Base-by-base conservation (phyloP, 53 echinoderm and acorn worm species). In the Zoroaster sp. region DNA sequence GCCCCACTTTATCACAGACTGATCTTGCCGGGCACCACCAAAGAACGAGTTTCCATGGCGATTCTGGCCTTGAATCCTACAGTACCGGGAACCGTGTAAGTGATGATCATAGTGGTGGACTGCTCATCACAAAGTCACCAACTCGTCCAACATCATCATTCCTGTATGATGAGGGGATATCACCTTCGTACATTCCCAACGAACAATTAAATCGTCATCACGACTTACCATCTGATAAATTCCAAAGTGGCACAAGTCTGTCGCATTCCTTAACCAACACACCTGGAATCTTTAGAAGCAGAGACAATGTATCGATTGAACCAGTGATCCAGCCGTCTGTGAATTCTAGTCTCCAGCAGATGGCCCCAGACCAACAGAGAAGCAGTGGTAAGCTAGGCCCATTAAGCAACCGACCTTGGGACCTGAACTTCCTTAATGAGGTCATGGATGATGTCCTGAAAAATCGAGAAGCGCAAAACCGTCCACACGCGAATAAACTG, bases 401-500 rank as follows among this genome's bases (percentile, higher is more conserved):
- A 35, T 38, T 79, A 20, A 63, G 79, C 40, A 25, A 66, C 81
- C 65, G 81, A 67, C 44, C 66, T 2, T 81, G 81, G 81, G 81
- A 81, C 30, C 33, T 81, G 35, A 81, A 81, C 33, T 81, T 81
- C 35, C 66, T 81, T 0, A 81, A 23, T 10, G 81, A 30, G 32
- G 81, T 81, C 42, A 67, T 81, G 67, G 81, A 25, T 21, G 81
- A 81, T 55, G 81, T 81, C 20, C 42, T 81, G 67, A 33, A 67
- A 28, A 81, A 81, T 14, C 65, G 81, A 66, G 81, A 81, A 30
- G 40, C 67, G 6, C 23, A 18, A 25, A 81, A 66, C 37, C 66
- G 8, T 7, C 68, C 42, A 31, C 32, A 40, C 12, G 32, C 41
- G 81, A 44, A 38, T 14, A 67, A 28, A 23, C 65, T 65, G n/a